These are phyloP conservation scores for Palaemon carinicauda DNA, from an alignment of 1,140 invertebrate species.

Conservation along the genomic window DNA sequence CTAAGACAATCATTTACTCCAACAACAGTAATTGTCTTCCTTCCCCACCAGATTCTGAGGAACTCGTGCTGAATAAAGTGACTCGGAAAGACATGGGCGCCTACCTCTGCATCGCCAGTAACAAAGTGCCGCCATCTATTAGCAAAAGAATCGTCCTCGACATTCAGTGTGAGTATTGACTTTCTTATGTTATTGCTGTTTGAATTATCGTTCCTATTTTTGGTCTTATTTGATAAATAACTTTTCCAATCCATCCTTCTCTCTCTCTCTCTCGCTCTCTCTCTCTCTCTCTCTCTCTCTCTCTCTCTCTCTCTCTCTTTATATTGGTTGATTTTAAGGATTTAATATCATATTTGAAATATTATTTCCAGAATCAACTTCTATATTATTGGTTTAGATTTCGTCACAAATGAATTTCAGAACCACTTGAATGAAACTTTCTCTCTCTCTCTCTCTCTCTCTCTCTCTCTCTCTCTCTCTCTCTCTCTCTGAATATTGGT, in stretches of 20 bases:
- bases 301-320: neutral
- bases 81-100: constrained; percentile 86
- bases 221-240: too few relatives aligned
- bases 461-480: neutral
- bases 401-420: too few relatives aligned
- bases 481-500: neutral
- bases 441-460: neutral
- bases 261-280: neutral
- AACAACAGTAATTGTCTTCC: neutral
- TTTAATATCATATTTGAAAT: neutral
- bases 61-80: constrained; percentile 75
- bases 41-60: constrained; percentile 7
- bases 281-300: neutral
- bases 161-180: constrained; percentile 90
- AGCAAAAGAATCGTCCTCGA: constrained; percentile 83
- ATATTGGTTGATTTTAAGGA: neutral
- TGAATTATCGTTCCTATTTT: too few relatives aligned
- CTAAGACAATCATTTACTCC: too few relatives aligned
- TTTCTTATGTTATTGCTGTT: too few relatives aligned
- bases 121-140: constrained; percentile 85
- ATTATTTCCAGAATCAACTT: too few relatives aligned
- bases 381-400: too few relatives aligned
- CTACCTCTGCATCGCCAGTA: constrained; percentile 86
- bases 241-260: too few relatives aligned
- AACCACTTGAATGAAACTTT: neutral